Conservation (phyloP, 2,888 invertebrate genomes). For the Agonum fuliginosum region DNA sequence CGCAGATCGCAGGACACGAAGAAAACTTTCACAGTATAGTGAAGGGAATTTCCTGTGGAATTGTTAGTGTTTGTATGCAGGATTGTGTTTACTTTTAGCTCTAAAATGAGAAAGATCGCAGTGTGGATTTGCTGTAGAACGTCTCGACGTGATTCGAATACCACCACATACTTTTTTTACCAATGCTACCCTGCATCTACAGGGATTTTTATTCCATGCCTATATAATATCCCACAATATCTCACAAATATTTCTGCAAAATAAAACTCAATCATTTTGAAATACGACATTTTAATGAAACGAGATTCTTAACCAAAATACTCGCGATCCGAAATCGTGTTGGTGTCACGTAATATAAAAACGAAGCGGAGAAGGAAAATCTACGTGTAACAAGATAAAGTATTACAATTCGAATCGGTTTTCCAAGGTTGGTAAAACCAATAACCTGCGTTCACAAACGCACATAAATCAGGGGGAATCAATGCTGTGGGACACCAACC, state of each 20-base stretch:
- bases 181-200: neutral
- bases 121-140: slow-evolving; percentile 17
- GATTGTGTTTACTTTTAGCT: slow-evolving; percentile 41
- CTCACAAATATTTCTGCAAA: slow-evolving; percentile 5
- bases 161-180: neutral
- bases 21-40: slow-evolving; percentile 8
- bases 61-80: slow-evolving; percentile 35
- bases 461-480: neutral
- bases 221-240: slow-evolving; percentile 8
- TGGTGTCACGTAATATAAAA: neutral
- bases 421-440: neutral
- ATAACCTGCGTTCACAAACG: neutral
- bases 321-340: slow-evolving; percentile 15
- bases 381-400: slow-evolving; percentile 19
- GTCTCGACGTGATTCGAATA: slow-evolving; percentile 3
- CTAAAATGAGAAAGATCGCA: slow-evolving; percentile 37
- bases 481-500: neutral
- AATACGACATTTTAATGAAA: too few species aligned
- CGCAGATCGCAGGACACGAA: too few species aligned
- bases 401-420: slow-evolving; percentile 37
- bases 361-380: neutral
- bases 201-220: slow-evolving; percentile 25
- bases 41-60: neutral
- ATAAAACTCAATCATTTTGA: too few species aligned
- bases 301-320: neutral